phyloP scores from a whole-genome alignment of 2,888 invertebrate genomes.

The Campoplex nolae region DNA sequence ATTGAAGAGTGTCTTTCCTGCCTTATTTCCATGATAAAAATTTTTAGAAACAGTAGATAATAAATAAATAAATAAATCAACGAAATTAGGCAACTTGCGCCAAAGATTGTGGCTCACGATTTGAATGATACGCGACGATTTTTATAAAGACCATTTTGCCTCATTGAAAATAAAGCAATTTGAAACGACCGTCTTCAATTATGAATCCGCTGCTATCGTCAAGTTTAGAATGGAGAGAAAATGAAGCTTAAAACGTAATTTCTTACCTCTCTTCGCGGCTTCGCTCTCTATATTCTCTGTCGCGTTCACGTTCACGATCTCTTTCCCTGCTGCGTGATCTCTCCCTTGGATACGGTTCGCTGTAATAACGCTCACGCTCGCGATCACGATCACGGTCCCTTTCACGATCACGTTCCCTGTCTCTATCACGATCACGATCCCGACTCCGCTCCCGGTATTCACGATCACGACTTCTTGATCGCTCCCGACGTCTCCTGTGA shows the following conservation, averaged over 20 bases:
- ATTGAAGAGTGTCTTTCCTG: not conserved
- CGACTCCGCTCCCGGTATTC: conserved; percentile 87
- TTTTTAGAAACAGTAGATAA: not conserved
- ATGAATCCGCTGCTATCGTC: conserved; percentile 1
- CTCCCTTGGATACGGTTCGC: conserved; percentile 87
- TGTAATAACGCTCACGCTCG: conserved; percentile 86
- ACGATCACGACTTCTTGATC: conserved; percentile 90
- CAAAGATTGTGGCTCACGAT: not conserved
- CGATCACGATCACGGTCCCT: conserved; percentile 85
- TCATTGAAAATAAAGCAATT: not conserved
- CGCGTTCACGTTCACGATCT: conserved; percentile 86
- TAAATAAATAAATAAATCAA: not conserved
- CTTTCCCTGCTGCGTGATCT: conserved; percentile 94
- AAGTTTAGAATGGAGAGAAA: conserved; percentile 21
- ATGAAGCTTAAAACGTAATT: conserved; percentile 5
- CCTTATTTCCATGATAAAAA: not conserved
- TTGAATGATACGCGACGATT: not conserved
- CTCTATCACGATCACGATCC: conserved; percentile 85
- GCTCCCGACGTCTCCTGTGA: conserved; percentile 89
- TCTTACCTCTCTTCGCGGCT: conserved; percentile 92
- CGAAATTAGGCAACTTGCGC: not conserved
- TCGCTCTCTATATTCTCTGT: conserved; percentile 90
- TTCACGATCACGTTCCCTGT: conserved; percentile 86
- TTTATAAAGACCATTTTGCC: not conserved
- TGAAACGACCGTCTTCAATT: not conserved